phyloP scores from a whole-genome alignment of 2,797 vertebrate species.

The Semotilus atromaculatus region DNA sequence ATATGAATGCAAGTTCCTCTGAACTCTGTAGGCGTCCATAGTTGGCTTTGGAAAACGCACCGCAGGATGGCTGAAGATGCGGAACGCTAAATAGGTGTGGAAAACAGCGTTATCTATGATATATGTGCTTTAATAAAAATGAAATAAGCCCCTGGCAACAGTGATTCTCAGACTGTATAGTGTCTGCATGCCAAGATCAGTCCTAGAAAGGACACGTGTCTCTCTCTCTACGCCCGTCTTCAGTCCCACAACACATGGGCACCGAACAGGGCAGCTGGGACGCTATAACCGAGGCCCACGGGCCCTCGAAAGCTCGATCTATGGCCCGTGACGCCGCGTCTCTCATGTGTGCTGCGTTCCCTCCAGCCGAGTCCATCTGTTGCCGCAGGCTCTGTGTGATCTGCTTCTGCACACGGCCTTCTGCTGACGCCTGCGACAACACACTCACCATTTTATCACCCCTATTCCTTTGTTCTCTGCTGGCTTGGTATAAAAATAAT shows the following conservation, averaged over 20 bases:
- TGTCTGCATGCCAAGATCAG: background rate
- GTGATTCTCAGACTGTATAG: background rate
- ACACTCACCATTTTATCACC: background rate
- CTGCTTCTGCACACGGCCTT: background rate
- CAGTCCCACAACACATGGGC: background rate
- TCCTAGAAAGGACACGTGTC: background rate
- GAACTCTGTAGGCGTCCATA: background rate
- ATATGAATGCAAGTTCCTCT: background rate
- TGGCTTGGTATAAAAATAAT: background rate
- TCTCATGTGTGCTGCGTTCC: background rate
- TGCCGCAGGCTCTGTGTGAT: conserved; percentile 9
- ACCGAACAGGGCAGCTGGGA: conserved; percentile 14
- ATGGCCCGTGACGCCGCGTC: background rate
- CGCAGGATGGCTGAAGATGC: background rate
- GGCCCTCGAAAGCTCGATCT: background rate
- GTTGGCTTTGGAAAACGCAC: background rate
- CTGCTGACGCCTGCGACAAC: background rate
- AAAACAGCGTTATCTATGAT: background rate
- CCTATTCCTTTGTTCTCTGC: background rate
- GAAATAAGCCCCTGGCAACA: background rate
- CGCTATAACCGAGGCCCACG: background rate
- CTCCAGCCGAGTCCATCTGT: conserved; percentile 18
- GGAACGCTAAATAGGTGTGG: background rate
- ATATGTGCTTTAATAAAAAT: background rate
- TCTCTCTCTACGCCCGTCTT: background rate